Percentiles rank a stretch among this genome's conserved stretches.
These are phyloP conservation scores for Leptopilina syphax DNA, from an alignment of 2,888 invertebrate species.

Conservation along the genomic window DNA sequence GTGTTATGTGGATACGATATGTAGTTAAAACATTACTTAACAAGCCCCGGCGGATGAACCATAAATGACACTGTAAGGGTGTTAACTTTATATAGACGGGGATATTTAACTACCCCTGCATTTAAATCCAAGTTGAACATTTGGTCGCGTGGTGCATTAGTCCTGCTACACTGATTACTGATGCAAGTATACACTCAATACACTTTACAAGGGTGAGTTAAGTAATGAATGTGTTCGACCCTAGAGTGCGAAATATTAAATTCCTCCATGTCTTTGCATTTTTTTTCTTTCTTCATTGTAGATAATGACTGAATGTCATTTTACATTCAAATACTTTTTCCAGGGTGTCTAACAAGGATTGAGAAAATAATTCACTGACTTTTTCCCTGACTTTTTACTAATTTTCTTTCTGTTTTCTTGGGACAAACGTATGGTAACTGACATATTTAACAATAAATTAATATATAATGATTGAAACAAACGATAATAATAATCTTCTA, in stretches of 20 bases:
- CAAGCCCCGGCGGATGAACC: slow-evolving; percentile 60
- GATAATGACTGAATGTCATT: too few species aligned
- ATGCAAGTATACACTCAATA: slow-evolving; percentile 56
- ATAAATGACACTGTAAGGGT: slow-evolving; percentile 59
- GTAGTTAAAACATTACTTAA: slow-evolving; percentile 62
- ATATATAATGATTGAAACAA: too few species aligned
- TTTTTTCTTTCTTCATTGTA: neutral
- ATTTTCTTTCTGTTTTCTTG: too few species aligned
- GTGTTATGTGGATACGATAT: slow-evolving; percentile 45
- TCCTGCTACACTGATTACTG: slow-evolving; percentile 70
- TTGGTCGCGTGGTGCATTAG: slow-evolving; percentile 72
- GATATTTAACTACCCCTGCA: slow-evolving; percentile 65
- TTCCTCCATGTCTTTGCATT: slow-evolving; percentile 7
- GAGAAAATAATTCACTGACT: too few species aligned
- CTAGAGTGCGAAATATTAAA: slow-evolving; percentile 47
- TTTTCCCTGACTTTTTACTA: too few species aligned
- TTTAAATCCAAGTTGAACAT: slow-evolving; percentile 73
- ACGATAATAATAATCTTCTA: too few species aligned
- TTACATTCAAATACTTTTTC: too few species aligned
- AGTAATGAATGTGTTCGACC: slow-evolving; percentile 66
- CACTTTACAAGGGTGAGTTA: slow-evolving; percentile 61
- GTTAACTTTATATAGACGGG: slow-evolving; percentile 65
- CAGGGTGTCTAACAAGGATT: too few species aligned
- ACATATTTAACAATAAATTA: too few species aligned
- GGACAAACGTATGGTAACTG: too few species aligned